Evolutionary conservation across 2,888 invertebrate species (phyloP), one percentile per base, ranked within the genome.

Genomic region (Parapristionchus giblindavisi): DNA sequence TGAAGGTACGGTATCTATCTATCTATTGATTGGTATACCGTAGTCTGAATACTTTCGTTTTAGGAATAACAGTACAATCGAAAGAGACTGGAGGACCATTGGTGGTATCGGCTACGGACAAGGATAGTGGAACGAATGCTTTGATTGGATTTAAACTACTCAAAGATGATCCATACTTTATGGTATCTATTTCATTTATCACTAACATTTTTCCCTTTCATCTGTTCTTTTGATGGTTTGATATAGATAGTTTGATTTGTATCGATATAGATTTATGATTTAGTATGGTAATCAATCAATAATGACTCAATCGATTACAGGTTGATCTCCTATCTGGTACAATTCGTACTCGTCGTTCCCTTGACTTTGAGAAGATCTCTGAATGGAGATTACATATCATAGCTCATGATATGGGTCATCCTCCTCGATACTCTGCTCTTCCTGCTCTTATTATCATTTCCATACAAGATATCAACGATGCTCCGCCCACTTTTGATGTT

Each of bases 291-390:
- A n/a, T n/a, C 21, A 21, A 48, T 17, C 21, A 21, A 48, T 17
- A 48, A 48, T 48, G 11, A 48, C 48, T 11, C 11, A n/a, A 66
- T 66, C 21, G 29, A 87, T 96, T 96, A 89, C 92, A 92, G 87
- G 92, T 96, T 78, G 94, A 95, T 89, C 92, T 94, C 63, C 93
- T 92, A 81, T 95, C 95, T 3, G 90, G 95, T 73, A 94, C 95
- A 54, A 92, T 96, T 79, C 91, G 93, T 83, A 92, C 93, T 1
- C 92, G 92, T 40, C 91, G 92, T 83, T 89, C 91, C 11, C 90
- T 96, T 79, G 96, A 96, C 90, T 93, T 93, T 89, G 96, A 96
- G 89, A 91, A 90, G 75, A 90, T 77, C 1, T 75, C 71, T 29
- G 80, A 83, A 14, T 81, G 80, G 77, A 63, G 72, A 14, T 81